Evolutionary conservation across 2,113 vertebrate species (phyloP), one percentile per base, ranked within the genome.

Genomic region (Monopterus albus): DNA sequence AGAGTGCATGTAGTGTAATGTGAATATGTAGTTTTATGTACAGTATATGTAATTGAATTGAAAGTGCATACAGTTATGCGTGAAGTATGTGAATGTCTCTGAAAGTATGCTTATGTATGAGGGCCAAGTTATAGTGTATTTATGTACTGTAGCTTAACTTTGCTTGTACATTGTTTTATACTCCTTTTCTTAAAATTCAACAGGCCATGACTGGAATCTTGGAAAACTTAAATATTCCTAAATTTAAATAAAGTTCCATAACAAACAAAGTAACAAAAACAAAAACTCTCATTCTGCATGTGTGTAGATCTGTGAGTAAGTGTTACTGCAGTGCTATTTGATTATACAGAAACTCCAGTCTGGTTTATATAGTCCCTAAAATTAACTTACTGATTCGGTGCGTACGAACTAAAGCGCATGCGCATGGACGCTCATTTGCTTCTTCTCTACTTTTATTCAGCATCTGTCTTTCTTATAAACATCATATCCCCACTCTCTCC

Each of bases 341-440:
- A 72, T 58, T 40, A 72, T 4, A 29, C 3, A 65, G 15, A 43
- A 62, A 56, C 20, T 49, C 43, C 57, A 36, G 42, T 74, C 29
- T 39, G 29, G 20, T 77, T 69, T 69, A 42, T 33, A 64, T 35
- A 64, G 17, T 58, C 25, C 4, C 33, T 31, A 12, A 38, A 25
- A 35, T 58, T 29, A 58, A 52, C 21, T 58, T 50, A 29, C 18
- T 49, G 47, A 70, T 18, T 35, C 14, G n/a, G n/a, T n/a, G n/a
- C n/a, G n/a, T n/a, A n/a, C n/a, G n/a, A n/a, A n/a, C n/a, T n/a
- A n/a, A n/a, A n/a, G n/a, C n/a, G n/a, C n/a, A n/a, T n/a, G n/a
- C n/a, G n/a, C n/a, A n/a, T n/a, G n/a, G n/a, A n/a, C n/a, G 62
- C 26, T 28, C 10, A 7, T 51, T 14, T 31, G 12, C 42, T 57